A percentile compares a stretch with the other conserved stretches of the same genome.
Evolutionary conservation across 2,113 vertebrate genomes (phyloP).

Genomic region (Phrynocephalus versicolor): DNA sequence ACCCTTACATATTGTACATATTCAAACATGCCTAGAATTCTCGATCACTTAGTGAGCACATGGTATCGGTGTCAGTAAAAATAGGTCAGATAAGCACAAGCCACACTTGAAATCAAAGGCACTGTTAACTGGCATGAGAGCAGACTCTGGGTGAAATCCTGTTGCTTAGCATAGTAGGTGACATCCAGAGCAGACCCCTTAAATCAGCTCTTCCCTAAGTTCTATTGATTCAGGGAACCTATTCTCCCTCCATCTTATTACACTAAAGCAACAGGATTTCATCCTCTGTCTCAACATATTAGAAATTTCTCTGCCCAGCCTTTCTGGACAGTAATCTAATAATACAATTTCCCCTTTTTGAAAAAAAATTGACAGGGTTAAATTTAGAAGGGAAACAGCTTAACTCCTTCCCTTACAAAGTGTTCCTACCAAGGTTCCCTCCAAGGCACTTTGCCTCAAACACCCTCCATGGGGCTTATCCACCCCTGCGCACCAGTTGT

Average conservation of each 20-base stretch:
- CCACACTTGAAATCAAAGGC: accelerated
- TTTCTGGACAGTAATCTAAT: background rate
- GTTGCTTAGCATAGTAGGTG: too few species aligned
- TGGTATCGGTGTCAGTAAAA: background rate
- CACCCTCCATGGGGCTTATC: too few species aligned
- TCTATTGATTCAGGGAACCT: too few species aligned
- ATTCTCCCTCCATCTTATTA: too few species aligned
- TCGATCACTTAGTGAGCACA: background rate
- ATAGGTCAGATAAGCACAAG: background rate
- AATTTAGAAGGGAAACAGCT: background rate
- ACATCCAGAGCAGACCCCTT: too few species aligned
- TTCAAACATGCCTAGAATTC: background rate
- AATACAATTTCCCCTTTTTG: background rate
- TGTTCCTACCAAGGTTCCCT: background rate
- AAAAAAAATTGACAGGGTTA: background rate
- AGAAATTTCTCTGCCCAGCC: background rate
- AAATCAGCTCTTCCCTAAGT: too few species aligned
- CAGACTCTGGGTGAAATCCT: background rate
- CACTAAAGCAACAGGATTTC: too few species aligned
- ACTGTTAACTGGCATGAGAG: background rate
- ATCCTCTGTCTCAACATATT: background rate
- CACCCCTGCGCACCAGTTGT: too few species aligned
- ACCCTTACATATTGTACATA: background rate
- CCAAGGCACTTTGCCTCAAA: too few species aligned
- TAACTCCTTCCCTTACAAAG: background rate